Evolutionary conservation across 1,140 invertebrate species (phyloP).

Genomic region (Aphaenogaster ashmeadi): DNA sequence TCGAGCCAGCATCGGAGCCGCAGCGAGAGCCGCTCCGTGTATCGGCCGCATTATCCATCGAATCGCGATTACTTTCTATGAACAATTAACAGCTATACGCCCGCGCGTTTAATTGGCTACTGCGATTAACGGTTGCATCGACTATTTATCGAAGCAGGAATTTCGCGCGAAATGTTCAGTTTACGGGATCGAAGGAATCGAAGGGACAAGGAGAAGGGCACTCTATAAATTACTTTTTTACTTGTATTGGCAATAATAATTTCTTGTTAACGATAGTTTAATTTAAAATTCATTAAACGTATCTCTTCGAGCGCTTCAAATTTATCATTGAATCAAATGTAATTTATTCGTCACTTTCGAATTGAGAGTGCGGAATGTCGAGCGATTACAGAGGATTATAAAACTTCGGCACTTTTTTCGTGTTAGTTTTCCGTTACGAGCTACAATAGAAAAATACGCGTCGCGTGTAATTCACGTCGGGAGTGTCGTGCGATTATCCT

Average conservation of each 20-base stretch:
- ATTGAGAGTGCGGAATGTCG: not conserved
- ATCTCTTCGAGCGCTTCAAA: not conserved
- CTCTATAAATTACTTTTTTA: not conserved
- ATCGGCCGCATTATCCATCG: not conserved
- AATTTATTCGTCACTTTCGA: not conserved
- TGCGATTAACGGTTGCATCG: not conserved
- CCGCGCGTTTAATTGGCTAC: not conserved
- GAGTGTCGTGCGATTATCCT: no score
- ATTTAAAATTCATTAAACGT: not conserved
- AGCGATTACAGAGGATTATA: not conserved
- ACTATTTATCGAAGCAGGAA: slow-evolving; percentile 3
- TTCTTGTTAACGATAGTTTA: not conserved
- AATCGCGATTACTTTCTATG: slow-evolving; percentile 9
- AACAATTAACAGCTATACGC: not conserved
- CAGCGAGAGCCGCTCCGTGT: not conserved
- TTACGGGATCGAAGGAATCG: not conserved
- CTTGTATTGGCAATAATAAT: not conserved
- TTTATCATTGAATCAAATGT: not conserved
- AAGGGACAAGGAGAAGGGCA: not conserved
- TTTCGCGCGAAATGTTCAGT: not conserved
- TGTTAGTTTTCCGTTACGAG: no score
- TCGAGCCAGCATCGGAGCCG: not conserved
- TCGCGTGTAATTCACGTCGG: no score
- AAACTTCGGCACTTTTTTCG: not conserved
- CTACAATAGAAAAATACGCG: no score